Conservation (phyloP, 1,140 invertebrate species). For the Drosophila miranda region DNA sequence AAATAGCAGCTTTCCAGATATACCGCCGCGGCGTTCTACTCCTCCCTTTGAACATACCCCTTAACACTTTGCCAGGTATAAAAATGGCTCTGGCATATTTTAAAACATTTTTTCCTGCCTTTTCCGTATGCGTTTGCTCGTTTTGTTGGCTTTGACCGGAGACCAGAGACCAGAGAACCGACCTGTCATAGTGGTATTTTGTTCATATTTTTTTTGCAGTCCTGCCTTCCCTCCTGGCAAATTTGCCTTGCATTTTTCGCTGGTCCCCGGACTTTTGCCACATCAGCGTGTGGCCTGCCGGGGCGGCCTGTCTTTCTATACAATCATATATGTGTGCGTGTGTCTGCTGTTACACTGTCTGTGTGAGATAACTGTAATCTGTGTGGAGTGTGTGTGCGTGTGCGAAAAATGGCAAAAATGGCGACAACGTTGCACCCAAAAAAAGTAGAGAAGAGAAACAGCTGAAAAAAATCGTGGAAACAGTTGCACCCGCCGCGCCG, state of each 20-base stretch:
- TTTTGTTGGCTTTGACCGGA: conserved; percentile 48
- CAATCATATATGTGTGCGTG: conserved; percentile 3
- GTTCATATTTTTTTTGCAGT: conserved; percentile 21
- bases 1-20: too few relatives aligned
- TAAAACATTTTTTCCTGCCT: conserved; percentile 47
- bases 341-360: conserved; percentile 7
- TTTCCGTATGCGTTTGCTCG: conserved; percentile 26
- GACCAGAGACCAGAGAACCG: conserved; percentile 34
- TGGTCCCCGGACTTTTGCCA: conserved; percentile 58
- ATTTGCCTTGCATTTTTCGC: conserved; percentile 56
- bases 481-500: conserved; percentile 19
- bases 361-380: conserved; percentile 61
- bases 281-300: conserved; percentile 42
- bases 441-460: conserved; percentile 10
- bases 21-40: background rate
- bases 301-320: conserved; percentile 6
- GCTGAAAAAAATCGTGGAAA: conserved; percentile 28
- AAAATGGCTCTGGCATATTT: conserved; percentile 63
- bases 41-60: conserved; percentile 20
- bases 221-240: conserved; percentile 33
- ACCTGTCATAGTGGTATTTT: conserved; percentile 55
- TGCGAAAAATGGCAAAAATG: conserved; percentile 46
- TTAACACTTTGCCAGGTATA: conserved; percentile 32
- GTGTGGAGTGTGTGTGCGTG: conserved; percentile 19
- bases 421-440: conserved; percentile 35